A percentile compares a stretch with the other conserved stretches of the same genome.
Evolutionary conservation across 2,797 vertebrate species (phyloP).

Genomic region (Caiman crocodilus): DNA sequence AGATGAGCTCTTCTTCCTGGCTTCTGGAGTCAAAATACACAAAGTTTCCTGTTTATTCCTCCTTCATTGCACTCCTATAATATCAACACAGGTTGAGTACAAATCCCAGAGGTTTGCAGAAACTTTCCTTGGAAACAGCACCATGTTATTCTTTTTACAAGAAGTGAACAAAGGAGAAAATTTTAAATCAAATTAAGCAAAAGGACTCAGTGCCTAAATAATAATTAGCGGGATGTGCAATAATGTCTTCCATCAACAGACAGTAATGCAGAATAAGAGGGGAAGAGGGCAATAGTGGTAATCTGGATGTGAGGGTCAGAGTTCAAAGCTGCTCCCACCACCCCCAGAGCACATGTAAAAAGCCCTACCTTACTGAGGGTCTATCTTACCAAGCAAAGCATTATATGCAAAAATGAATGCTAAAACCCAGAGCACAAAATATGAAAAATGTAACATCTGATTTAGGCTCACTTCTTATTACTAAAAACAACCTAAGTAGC

Average conservation of each 20-base stretch:
- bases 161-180: neutral
- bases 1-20: neutral
- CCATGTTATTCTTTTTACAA: neutral
- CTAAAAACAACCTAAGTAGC: rapidly evolving
- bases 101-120: neutral
- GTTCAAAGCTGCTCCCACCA: neutral
- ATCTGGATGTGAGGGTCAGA: neutral
- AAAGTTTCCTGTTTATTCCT: neutral
- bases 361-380: neutral
- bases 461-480: neutral
- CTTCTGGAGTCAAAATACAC: neutral
- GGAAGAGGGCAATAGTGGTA: neutral
- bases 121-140: neutral
- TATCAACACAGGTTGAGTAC: neutral
- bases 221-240: neutral
- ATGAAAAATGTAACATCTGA: neutral
- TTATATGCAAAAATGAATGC: neutral
- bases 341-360: too few relatives aligned
- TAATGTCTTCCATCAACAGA: neutral
- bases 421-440: neutral
- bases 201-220: neutral
- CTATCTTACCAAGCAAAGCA: neutral
- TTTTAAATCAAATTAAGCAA: neutral
- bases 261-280: too few relatives aligned
- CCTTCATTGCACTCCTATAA: rapidly evolving